Percentiles rank a stretch among this genome's conserved stretches.
phyloP scores from a whole-genome alignment of 2,888 invertebrate species.

The Parapristionchus giblindavisi region DNA sequence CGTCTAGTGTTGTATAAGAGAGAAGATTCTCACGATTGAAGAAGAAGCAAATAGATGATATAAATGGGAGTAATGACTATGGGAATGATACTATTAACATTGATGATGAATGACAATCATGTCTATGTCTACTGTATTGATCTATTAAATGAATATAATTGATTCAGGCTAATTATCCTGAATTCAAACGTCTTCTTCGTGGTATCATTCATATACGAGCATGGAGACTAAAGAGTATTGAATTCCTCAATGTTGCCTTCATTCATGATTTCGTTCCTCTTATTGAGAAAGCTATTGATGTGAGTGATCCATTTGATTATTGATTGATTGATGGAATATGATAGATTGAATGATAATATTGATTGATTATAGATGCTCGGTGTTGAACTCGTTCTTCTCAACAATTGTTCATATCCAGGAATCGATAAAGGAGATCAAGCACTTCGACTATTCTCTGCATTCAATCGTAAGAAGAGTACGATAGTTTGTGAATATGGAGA shows the following conservation, averaged over 20 bases:
- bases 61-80: neutral
- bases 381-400: conserved; percentile 54
- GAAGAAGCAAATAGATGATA: neutral
- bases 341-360: neutral
- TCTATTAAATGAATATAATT: neutral
- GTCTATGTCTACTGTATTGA: neutral
- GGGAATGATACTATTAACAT: neutral
- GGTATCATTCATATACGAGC: conserved; percentile 55
- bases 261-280: conserved; percentile 54
- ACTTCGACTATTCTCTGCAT: conserved; percentile 50
- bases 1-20: neutral
- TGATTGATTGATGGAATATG: neutral
- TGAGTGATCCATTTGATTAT: conserved; percentile 25
- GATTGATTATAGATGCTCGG: conserved; percentile 47
- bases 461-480: conserved; percentile 55
- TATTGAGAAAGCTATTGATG: conserved; percentile 54
- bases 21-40: neutral
- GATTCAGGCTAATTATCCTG: conserved; percentile 50
- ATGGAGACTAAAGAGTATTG: conserved; percentile 58
- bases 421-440: conserved; percentile 41
- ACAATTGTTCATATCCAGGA: conserved; percentile 56
- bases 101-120: neutral
- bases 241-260: conserved; percentile 58
- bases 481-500: conserved; percentile 60
- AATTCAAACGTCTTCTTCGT: conserved; percentile 49